Evolutionary conservation across 2,888 invertebrate genomes (phyloP).

Genomic region (Rugalucina vietnamica): DNA sequence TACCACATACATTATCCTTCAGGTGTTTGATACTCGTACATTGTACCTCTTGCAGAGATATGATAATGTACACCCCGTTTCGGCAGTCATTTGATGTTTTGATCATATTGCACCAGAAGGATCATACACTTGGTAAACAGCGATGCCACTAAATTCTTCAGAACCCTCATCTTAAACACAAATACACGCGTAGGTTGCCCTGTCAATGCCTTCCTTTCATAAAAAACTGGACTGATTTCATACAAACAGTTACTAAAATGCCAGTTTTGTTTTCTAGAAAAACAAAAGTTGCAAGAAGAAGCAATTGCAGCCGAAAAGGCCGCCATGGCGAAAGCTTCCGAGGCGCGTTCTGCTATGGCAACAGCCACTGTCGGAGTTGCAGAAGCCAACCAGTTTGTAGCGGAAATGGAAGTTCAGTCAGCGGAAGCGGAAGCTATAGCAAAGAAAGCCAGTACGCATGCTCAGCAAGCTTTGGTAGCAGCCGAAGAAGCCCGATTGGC

Average conservation of each 20-base stretch:
- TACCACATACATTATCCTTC: too few species aligned
- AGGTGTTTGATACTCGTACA: too few species aligned
- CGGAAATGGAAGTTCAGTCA: conserved; percentile 65
- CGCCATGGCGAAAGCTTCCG: conserved; percentile 68
- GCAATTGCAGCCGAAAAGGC: conserved; percentile 63
- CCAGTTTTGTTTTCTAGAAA: conserved; percentile 49
- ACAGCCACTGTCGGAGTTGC: conserved; percentile 63
- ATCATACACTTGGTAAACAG: too few species aligned
- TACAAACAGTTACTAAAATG: neutral
- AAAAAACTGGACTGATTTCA: too few species aligned
- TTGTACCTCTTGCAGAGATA: too few species aligned
- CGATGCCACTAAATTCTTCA: too few species aligned
- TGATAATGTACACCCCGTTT: too few species aligned
- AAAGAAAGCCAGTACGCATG: conserved; percentile 61
- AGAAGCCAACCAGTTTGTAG: conserved; percentile 62
- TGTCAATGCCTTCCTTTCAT: too few species aligned
- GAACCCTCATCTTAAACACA: too few species aligned
- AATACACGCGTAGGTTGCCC: too few species aligned
- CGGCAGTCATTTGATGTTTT: too few species aligned
- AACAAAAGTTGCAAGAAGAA: conserved; percentile 62
- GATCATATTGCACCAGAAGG: too few species aligned
- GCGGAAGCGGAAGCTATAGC: conserved; percentile 68
- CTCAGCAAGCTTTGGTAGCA: conserved; percentile 54
- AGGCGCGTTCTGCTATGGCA: conserved; percentile 65
- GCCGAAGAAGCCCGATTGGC: conserved; percentile 68